Evolutionary conservation across 2,797 vertebrate species (phyloP).

Genomic region (Myotis vivesi): DNA sequence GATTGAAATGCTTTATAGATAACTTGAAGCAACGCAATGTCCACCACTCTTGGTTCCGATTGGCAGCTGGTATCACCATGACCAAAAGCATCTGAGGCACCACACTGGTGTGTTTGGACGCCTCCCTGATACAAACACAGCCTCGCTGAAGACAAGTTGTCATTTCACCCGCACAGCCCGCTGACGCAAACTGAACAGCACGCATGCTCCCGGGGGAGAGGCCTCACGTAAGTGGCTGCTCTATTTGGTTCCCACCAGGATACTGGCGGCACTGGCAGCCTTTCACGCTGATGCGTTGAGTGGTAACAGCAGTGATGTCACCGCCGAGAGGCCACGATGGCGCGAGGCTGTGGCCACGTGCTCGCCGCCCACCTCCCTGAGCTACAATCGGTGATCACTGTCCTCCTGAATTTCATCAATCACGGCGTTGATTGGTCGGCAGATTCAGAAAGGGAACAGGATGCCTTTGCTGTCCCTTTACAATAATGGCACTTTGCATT

Average conservation of each 20-base stretch:
- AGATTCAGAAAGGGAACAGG: slow-evolving; percentile 4
- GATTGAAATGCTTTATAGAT: background rate
- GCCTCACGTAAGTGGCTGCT: background rate
- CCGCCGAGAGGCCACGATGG: background rate
- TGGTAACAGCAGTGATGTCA: background rate
- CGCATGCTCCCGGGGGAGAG: accelerated
- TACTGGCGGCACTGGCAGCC: background rate
- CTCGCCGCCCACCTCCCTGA: background rate
- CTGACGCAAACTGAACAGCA: background rate
- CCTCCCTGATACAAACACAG: background rate
- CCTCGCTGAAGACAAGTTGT: background rate
- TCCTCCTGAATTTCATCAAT: background rate
- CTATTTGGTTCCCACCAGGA: background rate
- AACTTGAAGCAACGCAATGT: background rate
- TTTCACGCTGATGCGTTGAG: background rate
- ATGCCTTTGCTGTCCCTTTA: background rate
- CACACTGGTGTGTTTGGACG: accelerated
- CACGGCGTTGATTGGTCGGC: background rate
- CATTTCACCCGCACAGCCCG: accelerated
- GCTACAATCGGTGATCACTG: background rate
- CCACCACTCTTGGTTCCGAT: background rate
- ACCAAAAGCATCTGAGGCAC: background rate
- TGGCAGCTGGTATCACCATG: background rate
- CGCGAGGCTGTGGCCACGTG: background rate
- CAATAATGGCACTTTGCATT: slow-evolving; percentile 45